These are phyloP conservation scores for Gisinianus flammeolus DNA, from an alignment of 2,888 invertebrate species.

Conservation along the genomic window DNA sequence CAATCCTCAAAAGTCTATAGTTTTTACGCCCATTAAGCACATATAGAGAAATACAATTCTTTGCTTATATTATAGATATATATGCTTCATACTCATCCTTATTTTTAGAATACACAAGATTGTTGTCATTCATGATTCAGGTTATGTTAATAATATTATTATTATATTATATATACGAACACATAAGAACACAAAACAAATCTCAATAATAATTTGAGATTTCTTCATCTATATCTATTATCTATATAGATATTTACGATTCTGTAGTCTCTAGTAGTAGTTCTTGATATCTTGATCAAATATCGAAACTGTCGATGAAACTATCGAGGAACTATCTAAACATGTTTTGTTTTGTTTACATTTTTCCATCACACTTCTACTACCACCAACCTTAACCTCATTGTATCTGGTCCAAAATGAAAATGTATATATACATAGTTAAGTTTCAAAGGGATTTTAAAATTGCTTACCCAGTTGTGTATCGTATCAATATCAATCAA, in stretches of 20 bases:
- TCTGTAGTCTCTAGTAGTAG: not conserved
- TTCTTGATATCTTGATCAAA: not conserved
- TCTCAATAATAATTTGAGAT: no score
- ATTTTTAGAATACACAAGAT: slow-evolving; percentile 23
- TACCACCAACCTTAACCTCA: slow-evolving; percentile 15
- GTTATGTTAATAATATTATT: not conserved
- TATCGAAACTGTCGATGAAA: not conserved
- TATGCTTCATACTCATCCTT: slow-evolving; percentile 1
- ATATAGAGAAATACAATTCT: not conserved
- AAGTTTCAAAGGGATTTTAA: not conserved
- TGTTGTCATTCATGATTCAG: slow-evolving; percentile 14
- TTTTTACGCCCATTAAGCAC: no score
- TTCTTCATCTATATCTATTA: no score
- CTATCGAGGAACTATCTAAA: not conserved
- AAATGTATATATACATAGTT: not conserved
- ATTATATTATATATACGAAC: no score
- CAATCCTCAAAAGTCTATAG: no score
- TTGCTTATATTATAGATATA: not conserved
- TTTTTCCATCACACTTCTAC: not conserved
- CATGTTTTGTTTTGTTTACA: slow-evolving; percentile 15
- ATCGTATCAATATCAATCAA: not conserved
- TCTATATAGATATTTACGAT: not conserved
- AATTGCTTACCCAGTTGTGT: not conserved
- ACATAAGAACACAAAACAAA: no score
- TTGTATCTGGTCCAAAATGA: not conserved